These are phyloP conservation scores for Sisyra nigra DNA, from an alignment of 2,888 invertebrate genomes.

Conservation along the genomic window DNA sequence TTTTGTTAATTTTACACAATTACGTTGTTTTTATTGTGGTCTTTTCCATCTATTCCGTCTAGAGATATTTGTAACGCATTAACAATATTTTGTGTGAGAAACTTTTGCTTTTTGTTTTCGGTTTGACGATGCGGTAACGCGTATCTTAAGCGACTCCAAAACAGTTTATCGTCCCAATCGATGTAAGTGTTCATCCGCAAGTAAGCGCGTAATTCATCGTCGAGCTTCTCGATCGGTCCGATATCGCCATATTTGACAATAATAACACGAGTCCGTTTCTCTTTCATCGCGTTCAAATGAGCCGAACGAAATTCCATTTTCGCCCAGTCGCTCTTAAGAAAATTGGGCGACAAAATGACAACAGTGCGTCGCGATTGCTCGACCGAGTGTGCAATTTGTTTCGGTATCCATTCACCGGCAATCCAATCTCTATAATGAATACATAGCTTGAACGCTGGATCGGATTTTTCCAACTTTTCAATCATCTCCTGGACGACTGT, in stretches of 20 bases:
- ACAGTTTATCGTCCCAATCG: conserved; percentile 67
- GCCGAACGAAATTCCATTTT: conserved; percentile 58
- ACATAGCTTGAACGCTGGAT: conserved; percentile 41
- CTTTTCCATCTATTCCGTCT: too few species aligned
- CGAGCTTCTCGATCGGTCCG: conserved; percentile 42
- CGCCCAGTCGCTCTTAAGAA: conserved; percentile 52
- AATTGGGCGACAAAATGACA: conserved; percentile 45
- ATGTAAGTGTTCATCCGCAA: conserved; percentile 63
- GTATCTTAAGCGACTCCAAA: conserved; percentile 62
- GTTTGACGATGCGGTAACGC: conserved; percentile 45
- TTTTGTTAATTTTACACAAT: too few species aligned
- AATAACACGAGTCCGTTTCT: conserved; percentile 49
- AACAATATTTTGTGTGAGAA: too few species aligned
- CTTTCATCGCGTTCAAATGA: conserved; percentile 48
- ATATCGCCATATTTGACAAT: conserved; percentile 57
- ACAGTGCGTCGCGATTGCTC: conserved; percentile 45
- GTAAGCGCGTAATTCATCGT: conserved; percentile 52
- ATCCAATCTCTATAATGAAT: conserved; percentile 52
- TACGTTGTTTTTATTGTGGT: too few species aligned
- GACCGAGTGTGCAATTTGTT: conserved; percentile 47
- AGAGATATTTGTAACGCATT: too few species aligned
- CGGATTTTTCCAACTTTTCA: conserved; percentile 44
- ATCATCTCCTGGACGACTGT: conserved; percentile 42
- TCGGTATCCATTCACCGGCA: conserved; percentile 48
- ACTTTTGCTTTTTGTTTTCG: conserved; percentile 10